A percentile compares a stretch with the other conserved stretches of the same genome.
Evolutionary conservation across 2,888 invertebrate species (phyloP).

Genomic region (Pandemis corylana): DNA sequence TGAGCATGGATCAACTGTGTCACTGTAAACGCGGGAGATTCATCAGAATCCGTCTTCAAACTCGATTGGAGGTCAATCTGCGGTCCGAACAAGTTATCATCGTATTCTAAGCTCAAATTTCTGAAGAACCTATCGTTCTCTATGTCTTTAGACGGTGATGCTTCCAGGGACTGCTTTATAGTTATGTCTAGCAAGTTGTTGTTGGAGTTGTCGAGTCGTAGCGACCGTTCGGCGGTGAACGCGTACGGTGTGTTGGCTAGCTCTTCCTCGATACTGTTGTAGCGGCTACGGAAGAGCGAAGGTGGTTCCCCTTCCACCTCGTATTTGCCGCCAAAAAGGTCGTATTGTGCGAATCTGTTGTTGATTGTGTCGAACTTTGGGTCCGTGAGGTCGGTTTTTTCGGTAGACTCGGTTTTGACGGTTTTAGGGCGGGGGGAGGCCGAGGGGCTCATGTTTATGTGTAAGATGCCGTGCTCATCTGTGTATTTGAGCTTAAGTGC

Average conservation of each 20-base stretch:
- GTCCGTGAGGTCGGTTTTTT: conserved; percentile 54
- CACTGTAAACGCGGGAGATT: conserved; percentile 73
- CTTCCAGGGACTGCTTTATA: conserved; percentile 57
- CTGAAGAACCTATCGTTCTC: conserved; percentile 74
- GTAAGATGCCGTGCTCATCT: conserved; percentile 79
- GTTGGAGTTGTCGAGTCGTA: conserved; percentile 57
- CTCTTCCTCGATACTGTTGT: conserved; percentile 81
- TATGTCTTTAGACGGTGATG: conserved; percentile 69
- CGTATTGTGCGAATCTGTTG: conserved; percentile 75
- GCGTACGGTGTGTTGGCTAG: conserved; percentile 82
- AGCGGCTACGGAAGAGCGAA: conserved; percentile 78
- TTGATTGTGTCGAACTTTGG: conserved; percentile 79
- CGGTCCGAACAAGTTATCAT: conserved; percentile 65
- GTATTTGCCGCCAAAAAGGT: conserved; percentile 76
- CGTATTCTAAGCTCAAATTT: conserved; percentile 56
- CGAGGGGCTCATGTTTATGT: conserved; percentile 77
- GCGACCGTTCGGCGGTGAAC: conserved; percentile 71
- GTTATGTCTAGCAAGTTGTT: conserved; percentile 66
- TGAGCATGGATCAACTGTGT: conserved; percentile 79
- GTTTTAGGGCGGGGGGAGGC: conserved; percentile 52
- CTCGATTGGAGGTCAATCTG: conserved; percentile 59
- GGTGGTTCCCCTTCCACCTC: conserved; percentile 63
- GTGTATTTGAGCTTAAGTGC: conserved; percentile 78
- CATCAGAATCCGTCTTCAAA: conserved; percentile 47
- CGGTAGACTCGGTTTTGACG: conserved; percentile 45